Base-by-base conservation (phyloP, 1,140 invertebrate species). In the Asobara japonica region DNA sequence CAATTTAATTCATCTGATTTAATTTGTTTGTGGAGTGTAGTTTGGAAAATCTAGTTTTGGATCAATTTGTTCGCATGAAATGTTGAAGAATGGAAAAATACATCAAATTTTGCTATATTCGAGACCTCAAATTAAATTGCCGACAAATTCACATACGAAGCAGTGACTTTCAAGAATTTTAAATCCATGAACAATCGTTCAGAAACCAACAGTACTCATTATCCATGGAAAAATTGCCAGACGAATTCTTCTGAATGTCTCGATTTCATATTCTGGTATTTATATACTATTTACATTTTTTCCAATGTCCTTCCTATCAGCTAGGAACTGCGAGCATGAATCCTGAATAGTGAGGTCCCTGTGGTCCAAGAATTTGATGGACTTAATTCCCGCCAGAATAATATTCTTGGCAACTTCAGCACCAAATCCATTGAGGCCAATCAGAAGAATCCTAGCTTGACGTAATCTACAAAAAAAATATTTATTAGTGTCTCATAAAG, bases 361-460 rank as follows among this genome's bases (percentile, higher is more conserved):
- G 83, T 94, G 89, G 88, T 99, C 98, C 66, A 98, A 87, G 51
- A 99, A 88, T 30, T 93, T 96, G 0, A 99, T 88, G 11, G 94
- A 93, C 79, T 97, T 96, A 0, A 99, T 93, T 45, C 98, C 98
- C 61, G 96, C 92, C 18, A 99, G 87, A 78, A 99, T 94, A 65
- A 99, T 93, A 89, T 99, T 99, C 84, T 99, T 99, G 0, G 95
- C 93, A 45, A 98, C 92, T 90, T 99, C 98, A 25, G 97, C 96
- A 31, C 96, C 97, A 22, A 99, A 88, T 11, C 97, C 97, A 84
- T 92, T 92, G 11, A 98, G 76, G 18, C 97, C 97, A 78, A 97
- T 93, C 13, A 99, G 87, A 11, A 99, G 88, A 69, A 99, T 91
- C 86, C 92, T 93, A 0, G 97, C 91, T 29, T 92, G 91, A 72